These are phyloP conservation scores for Donacobius atricapilla DNA, from an alignment of 2,113 vertebrate species.

Conservation along the genomic window DNA sequence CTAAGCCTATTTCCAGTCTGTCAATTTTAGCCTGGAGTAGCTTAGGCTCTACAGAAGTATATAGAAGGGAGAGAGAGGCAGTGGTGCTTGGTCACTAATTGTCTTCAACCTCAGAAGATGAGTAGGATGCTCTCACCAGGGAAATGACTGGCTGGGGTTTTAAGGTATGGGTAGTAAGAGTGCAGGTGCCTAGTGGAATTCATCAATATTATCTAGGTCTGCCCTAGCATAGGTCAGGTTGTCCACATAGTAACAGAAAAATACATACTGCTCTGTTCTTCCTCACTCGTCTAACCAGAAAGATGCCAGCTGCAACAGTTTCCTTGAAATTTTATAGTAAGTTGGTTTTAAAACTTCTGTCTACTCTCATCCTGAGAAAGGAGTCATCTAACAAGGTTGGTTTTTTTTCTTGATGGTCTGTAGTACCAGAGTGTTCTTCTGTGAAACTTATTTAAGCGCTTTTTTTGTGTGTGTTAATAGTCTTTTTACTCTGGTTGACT, in stretches of 20 bases:
- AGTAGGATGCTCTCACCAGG: background rate
- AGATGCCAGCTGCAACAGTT: background rate
- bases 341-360: background rate
- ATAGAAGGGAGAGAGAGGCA: background rate
- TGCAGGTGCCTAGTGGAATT: background rate
- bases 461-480: background rate
- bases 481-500: background rate
- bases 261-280: background rate
- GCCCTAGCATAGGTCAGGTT: background rate
- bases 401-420: background rate
- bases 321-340: background rate
- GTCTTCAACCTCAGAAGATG: background rate
- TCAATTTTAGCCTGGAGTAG: background rate
- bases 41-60: background rate
- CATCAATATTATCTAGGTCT: background rate
- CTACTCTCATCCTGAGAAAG: background rate
- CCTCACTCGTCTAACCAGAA: background rate
- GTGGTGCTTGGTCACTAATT: background rate
- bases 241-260: background rate
- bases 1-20: background rate
- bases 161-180: background rate
- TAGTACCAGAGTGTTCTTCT: background rate
- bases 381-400: background rate
- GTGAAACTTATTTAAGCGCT: background rate
- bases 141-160: background rate